Conservation (phyloP, 64 coral and sea anemone genomes). For the Montipora foliosa region DNA sequence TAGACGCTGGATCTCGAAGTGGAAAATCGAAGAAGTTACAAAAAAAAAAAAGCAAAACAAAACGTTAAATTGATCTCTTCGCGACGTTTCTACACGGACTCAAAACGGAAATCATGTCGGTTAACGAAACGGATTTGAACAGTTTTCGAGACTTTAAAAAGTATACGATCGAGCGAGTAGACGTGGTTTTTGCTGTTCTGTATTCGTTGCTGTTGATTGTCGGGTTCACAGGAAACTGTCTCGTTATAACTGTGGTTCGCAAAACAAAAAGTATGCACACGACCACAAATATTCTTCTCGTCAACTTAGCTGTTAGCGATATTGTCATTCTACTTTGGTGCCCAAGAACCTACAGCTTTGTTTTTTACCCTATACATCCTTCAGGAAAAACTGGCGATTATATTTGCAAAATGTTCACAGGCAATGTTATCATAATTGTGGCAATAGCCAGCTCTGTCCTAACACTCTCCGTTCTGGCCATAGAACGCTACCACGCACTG, state of each 20-base stretch:
- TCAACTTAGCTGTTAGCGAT: constrained; percentile 77
- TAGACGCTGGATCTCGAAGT: neutral
- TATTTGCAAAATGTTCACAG: no score
- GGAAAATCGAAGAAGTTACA: no score
- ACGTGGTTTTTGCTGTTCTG: constrained; percentile 69
- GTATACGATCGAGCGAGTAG: constrained; percentile 31
- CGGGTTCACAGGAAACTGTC: constrained; percentile 56
- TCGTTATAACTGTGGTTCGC: constrained; percentile 68
- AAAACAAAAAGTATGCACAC: constrained; percentile 69
- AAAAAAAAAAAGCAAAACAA: no score
- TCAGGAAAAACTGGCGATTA: constrained; percentile 41
- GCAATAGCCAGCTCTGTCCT: no score
- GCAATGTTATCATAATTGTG: no score
- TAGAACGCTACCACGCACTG: no score
- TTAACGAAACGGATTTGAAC: neutral
- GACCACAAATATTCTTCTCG: constrained; percentile 76
- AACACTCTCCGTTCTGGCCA: no score
- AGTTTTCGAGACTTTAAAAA: constrained; percentile 5
- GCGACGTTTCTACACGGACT: no score
- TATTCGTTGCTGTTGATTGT: constrained; percentile 34
- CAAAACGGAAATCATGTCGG: neutral
- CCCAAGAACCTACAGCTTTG: constrained; percentile 74
- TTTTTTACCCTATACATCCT: constrained; percentile 55
- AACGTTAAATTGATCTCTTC: no score
- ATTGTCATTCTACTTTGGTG: constrained; percentile 70